Evolutionary conservation across 2,113 vertebrate species (phyloP).

Genomic region (Neotragus pygmaeus): DNA sequence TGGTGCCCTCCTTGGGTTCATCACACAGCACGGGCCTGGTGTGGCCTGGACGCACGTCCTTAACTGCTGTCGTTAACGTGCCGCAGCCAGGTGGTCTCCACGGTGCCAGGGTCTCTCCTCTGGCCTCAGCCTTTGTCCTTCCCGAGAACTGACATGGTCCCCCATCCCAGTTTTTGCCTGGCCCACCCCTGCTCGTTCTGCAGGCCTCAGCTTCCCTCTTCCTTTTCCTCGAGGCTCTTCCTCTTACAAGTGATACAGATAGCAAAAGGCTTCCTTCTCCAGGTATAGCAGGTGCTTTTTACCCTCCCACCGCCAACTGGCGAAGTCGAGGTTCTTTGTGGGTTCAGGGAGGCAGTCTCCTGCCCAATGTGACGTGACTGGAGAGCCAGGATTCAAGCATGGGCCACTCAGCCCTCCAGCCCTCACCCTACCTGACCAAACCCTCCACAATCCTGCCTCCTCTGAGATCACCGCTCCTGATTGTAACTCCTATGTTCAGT

Average conservation of each 20-base stretch:
- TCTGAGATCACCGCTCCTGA: neutral
- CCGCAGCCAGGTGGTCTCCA: neutral
- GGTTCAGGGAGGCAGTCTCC: neutral
- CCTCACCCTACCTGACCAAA: neutral
- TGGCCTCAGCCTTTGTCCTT: neutral
- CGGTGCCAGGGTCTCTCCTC: neutral
- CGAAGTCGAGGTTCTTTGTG: neutral
- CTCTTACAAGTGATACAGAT: neutral
- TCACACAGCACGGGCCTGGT: neutral
- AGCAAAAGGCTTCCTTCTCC: neutral
- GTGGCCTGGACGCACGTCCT: rapidly evolving
- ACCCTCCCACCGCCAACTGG: neutral
- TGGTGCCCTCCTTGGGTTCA: neutral
- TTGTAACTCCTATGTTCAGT: neutral
- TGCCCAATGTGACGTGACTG: neutral
- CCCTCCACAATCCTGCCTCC: neutral
- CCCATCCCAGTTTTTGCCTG: neutral
- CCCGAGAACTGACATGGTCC: neutral
- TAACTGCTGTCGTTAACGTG: neutral
- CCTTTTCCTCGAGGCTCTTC: neutral
- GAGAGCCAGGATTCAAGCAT: neutral
- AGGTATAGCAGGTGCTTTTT: neutral
- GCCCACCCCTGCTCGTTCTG: neutral
- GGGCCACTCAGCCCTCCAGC: neutral
- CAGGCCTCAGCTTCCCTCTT: neutral